Percentiles rank a stretch among this genome's conserved stretches.
Evolutionary conservation across 2,113 vertebrate species (phyloP).

Genomic region (Chionis minor): DNA sequence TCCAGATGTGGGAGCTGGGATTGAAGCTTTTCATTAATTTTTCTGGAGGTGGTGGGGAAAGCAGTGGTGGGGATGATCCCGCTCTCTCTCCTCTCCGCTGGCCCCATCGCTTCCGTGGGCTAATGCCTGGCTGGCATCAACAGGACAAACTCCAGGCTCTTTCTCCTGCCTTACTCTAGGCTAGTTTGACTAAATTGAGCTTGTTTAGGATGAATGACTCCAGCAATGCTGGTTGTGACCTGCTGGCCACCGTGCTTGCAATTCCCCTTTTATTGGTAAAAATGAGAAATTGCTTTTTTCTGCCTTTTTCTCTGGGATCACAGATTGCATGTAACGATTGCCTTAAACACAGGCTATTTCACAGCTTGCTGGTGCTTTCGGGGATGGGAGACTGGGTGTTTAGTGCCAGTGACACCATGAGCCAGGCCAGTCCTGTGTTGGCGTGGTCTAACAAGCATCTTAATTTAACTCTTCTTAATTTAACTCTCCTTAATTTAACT

Average conservation of each 20-base stretch:
- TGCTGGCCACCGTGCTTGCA: not conserved
- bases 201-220: constrained; percentile 19
- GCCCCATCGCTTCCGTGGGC: not conserved
- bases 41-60: not conserved
- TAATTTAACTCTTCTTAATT: not conserved
- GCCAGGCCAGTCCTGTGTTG: not conserved
- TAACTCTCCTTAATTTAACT: not conserved
- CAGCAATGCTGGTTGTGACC: constrained; percentile 23
- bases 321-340: not conserved
- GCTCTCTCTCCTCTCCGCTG: not conserved
- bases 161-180: not conserved
- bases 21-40: not conserved
- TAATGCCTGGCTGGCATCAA: not conserved
- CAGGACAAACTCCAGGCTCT: not conserved
- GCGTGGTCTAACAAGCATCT: not conserved
- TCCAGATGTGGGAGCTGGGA: not conserved
- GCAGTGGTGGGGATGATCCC: not conserved
- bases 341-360: constrained; percentile 17
- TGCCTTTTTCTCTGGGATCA: not conserved
- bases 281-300: constrained; percentile 14
- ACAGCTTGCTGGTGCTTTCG: not conserved
- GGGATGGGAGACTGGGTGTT: not conserved
- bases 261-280: not conserved
- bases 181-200: not conserved
- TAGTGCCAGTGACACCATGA: not conserved